These are phyloP conservation scores for Anthoptus insignis DNA, from an alignment of 2,888 invertebrate species.

Conservation along the genomic window DNA sequence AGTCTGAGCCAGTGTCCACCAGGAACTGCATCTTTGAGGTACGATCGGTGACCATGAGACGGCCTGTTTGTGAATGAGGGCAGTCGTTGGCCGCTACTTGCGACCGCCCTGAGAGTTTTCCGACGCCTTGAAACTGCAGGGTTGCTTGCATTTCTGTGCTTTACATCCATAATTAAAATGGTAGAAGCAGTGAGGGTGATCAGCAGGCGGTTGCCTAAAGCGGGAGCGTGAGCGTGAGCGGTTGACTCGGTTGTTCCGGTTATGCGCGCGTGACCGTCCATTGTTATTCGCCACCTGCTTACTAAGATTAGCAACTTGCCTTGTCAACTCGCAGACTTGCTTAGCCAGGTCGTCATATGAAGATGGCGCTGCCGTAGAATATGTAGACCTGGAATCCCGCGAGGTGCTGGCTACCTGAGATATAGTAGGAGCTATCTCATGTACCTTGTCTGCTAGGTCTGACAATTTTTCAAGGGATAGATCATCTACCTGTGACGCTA, in stretches of 20 bases:
- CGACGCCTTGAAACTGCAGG: slow-evolving; percentile 45
- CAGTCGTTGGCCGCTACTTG: slow-evolving; percentile 52
- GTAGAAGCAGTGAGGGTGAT: slow-evolving; percentile 41
- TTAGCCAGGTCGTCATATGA: slow-evolving; percentile 3
- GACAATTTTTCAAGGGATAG: not conserved
- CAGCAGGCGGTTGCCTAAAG: not conserved
- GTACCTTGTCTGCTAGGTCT: not conserved
- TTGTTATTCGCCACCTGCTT: not conserved
- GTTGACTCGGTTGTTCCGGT: not conserved
- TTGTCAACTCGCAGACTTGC: slow-evolving; percentile 13
- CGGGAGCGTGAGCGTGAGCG: not conserved
- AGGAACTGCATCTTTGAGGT: slow-evolving; percentile 48
- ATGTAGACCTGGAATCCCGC: slow-evolving; percentile 15
- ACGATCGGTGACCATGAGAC: slow-evolving; percentile 51
- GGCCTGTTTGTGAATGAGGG: slow-evolving; percentile 43
- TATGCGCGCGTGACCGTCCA: not conserved
- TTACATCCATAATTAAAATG: slow-evolving; percentile 38
- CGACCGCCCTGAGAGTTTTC: slow-evolving; percentile 50
- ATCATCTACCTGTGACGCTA: not conserved
- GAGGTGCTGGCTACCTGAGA: not conserved
- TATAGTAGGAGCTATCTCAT: not conserved
- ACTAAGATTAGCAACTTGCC: slow-evolving; percentile 19
- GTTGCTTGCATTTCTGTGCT: slow-evolving; percentile 42
- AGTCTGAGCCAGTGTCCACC: slow-evolving; percentile 43
- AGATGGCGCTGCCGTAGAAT: not conserved